Base-by-base conservation (phyloP, 2,888 invertebrate species). In the Microctonus hyperodae region DNA sequence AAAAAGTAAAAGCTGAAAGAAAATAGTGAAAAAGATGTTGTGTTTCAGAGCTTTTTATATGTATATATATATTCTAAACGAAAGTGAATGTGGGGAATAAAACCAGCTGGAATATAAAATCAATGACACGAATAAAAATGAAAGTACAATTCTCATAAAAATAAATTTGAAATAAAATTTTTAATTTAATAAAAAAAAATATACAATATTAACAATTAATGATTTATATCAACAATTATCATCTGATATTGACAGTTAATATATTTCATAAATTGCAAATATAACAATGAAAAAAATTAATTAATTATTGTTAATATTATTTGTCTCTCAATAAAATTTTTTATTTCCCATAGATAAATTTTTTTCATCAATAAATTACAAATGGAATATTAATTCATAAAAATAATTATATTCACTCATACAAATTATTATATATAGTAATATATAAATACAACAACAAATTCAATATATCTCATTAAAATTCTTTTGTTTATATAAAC, bases 61-160 rank as follows among this genome's bases (percentile, higher is more conserved):
- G 13, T n/a, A 16, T 9, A 20, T 16, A 44, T 44, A n/a, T 1
- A 16, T 44, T 7, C 7, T 20, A 64, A 68, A 64, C 28, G 68
- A 68, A 70, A 69, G 66, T 65, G 22, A 23, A 44, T 16, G 13
- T 35, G 11, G 6, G 10, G 22, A 56, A n/a, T 11, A 22, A 22
- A 33, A 31, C 56, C n/a, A 33, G 20, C 31, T 23, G 55, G 2
- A 11, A 40, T 13, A n/a, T n/a, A 50, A 57, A 57, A 57, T 57
- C 57, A 23, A 57, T 57, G 57, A 40, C 23, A 22, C 23, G 25
- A 13, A 40, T 35, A 28, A 57, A 23, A 57, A 35, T 22, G 57
- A 37, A 37, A 37, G 35, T 20, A 57, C 50, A 23, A 50, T 22
- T n/a, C 37, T 13, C 6, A 48, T 48, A 57, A 13, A 11, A 20